Evolutionary conservation across 2,888 invertebrate genomes (phyloP), one percentile per base, ranked within the genome.

Genomic region (Epinotia nisella): DNA sequence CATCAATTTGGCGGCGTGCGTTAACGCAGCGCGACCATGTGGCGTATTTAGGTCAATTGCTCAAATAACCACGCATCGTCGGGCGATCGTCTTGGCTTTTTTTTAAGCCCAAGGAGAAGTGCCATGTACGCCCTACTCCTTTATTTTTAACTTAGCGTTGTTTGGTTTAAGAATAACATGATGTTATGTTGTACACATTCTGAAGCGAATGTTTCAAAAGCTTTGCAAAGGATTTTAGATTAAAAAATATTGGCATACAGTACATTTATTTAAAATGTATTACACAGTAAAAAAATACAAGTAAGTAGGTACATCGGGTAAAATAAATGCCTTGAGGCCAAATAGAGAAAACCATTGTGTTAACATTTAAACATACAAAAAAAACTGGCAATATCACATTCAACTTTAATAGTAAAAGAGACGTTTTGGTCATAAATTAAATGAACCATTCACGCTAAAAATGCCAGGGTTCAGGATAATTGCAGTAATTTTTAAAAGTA

Each of bases 31-130:
- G 80, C 82, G 84, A 81, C 88, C 90, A 87, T 88, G 88, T 88
- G 89, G 83, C 82, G 84, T 84, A 92, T 92, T 91, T 91, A 80
- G 92, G 91, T 92, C 92, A 92, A 89, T 89, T 88, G 90, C 86
- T 87, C 85, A 90, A 91, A 91, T 89, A 90, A 90, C 86, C 87
- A 78, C 74, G 79, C 83, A 80, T 79, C 86, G 81, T 59, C 76
- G 77, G 82, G 77, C 81, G 78, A 79, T 76, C 80, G 77, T 82
- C 77, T 78, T 78, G 79, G 76, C 77, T 79, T 82, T 82, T 83
- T 83, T 84, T 79, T 81, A 77, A 77, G 75, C 74, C 76, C 80
- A 78, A 83, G 86, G 85, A 84, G 84, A 83, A 80, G 77, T 53
- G 60, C 66, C 55, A 72, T 76, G 74, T 65, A 24, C 21, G 66